Evolutionary conservation across 2,113 vertebrate genomes (phyloP).

Genomic region (Cnemophilus loriae): DNA sequence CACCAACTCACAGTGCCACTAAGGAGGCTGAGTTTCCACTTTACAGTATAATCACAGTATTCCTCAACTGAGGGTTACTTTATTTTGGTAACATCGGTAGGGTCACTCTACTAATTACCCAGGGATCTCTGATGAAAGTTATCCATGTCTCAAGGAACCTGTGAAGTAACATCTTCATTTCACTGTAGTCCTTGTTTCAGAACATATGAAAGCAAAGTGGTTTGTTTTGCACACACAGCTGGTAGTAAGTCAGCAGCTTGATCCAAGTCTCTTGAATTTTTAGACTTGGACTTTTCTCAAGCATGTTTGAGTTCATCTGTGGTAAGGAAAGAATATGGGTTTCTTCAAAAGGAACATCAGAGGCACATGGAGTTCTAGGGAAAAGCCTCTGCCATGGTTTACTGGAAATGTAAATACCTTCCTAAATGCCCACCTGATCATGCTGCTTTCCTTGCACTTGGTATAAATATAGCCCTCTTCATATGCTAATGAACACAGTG

Average conservation of each 20-base stretch:
- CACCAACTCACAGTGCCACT: neutral
- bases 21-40: neutral
- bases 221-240: constrained; percentile 19
- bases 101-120: neutral
- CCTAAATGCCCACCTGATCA: neutral
- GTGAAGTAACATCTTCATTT: neutral
- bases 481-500: constrained; percentile 18
- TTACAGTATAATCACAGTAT: neutral
- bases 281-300: constrained; percentile 33
- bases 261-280: constrained; percentile 9
- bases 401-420: neutral
- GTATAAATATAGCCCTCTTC: constrained; percentile 40
- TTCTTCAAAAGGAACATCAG: neutral
- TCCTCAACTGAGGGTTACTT: neutral
- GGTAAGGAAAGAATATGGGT: neutral
- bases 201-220: neutral
- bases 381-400: neutral
- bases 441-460: neutral
- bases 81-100: neutral
- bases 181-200: neutral
- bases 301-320: neutral
- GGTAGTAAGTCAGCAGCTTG: neutral
- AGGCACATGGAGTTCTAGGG: neutral
- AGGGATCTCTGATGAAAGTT: neutral
- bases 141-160: neutral